Evolutionary conservation across 2,888 invertebrate species (phyloP).

Genomic region (Mamestra brassicae): DNA sequence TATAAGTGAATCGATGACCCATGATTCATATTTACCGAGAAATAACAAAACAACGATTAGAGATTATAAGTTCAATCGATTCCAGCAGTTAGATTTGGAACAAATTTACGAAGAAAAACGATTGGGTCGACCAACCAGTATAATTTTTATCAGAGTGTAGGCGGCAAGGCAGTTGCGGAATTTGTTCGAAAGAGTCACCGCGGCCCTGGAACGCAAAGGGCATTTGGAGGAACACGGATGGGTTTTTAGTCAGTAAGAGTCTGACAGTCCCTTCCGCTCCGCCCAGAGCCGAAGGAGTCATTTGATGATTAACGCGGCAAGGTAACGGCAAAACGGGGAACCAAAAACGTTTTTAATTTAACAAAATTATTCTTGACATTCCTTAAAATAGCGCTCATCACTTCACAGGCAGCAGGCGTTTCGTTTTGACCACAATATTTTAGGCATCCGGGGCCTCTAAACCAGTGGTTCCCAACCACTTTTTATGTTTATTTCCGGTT

Average conservation of each 20-base stretch:
- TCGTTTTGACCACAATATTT: neutral
- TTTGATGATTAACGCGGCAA: too few species aligned
- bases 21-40: conserved; percentile 27
- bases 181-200: too few species aligned
- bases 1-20: conserved; percentile 20
- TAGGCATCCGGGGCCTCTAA: neutral
- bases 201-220: too few species aligned
- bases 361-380: neutral
- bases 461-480: too few species aligned
- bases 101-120: conserved; percentile 5
- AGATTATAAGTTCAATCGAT: conserved; percentile 40
- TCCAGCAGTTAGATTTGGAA: conserved; percentile 1
- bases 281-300: too few species aligned
- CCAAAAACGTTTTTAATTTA: neutral
- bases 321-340: too few species aligned
- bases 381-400: neutral
- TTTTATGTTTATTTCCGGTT: too few species aligned
- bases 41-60: conserved; percentile 9
- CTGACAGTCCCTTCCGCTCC: too few species aligned
- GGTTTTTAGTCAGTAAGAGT: too few species aligned
- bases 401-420: neutral
- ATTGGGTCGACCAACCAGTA: neutral
- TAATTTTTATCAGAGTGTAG: neutral
- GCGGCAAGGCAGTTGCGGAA: neutral
- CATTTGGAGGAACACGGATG: too few species aligned